These are phyloP conservation scores for Colostygia pectinataria DNA, from an alignment of 2,888 invertebrate species.

Conservation along the genomic window DNA sequence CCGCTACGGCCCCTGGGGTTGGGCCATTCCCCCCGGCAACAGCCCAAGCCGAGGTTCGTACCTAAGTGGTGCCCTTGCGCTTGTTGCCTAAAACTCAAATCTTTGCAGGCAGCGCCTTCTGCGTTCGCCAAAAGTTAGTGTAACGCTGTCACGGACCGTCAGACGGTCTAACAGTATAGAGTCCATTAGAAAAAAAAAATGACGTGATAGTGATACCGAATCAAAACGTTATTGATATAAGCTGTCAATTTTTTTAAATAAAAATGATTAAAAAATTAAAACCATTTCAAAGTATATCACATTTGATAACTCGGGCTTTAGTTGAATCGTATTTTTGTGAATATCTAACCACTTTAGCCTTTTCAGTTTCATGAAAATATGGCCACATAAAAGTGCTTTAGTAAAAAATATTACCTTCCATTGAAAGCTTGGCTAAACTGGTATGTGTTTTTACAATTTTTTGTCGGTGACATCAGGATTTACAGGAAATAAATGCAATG, in stretches of 20 bases:
- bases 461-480: slow-evolving; percentile 23
- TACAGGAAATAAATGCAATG: slow-evolving; percentile 22
- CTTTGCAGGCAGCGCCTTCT: too few species aligned
- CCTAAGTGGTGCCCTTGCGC: too few species aligned
- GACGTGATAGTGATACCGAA: too few species aligned
- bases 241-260: not conserved
- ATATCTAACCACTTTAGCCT: slow-evolving; percentile 30
- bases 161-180: too few species aligned
- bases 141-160: too few species aligned
- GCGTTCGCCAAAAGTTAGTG: too few species aligned
- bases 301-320: slow-evolving; percentile 26
- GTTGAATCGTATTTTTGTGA: slow-evolving; percentile 33
- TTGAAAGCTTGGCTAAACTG: slow-evolving; percentile 28
- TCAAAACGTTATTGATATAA: too few species aligned
- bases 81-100: too few species aligned
- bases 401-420: slow-evolving; percentile 32
- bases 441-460: slow-evolving; percentile 23
- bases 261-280: slow-evolving; percentile 20
- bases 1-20: too few species aligned
- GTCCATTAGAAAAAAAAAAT: too few species aligned
- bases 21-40: too few species aligned
- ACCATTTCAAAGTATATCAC: slow-evolving; percentile 26
- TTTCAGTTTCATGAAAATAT: slow-evolving; percentile 35
- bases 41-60: too few species aligned
- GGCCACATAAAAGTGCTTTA: slow-evolving; percentile 34